Percentiles rank a stretch among this genome's conserved stretches.
phyloP scores from a whole-genome alignment of 2,113 vertebrate genomes.

The Antechinus stuartii region DNA sequence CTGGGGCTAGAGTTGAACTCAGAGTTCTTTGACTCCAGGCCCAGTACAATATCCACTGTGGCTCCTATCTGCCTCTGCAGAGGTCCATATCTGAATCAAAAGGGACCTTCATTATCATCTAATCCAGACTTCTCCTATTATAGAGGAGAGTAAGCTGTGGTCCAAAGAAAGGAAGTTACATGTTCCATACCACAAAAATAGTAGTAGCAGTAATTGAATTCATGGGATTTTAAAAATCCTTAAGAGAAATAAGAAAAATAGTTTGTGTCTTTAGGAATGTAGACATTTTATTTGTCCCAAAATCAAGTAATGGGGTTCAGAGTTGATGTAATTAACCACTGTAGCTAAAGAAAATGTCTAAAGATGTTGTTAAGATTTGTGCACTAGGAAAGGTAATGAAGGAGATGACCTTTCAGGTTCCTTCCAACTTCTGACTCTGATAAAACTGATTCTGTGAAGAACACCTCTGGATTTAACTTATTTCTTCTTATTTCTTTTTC shows the following conservation, averaged over 20 bases:
- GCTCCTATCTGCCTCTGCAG: neutral
- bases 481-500: too few relatives aligned
- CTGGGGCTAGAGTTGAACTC: neutral
- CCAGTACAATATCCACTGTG: neutral
- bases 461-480: neutral
- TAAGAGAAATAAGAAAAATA: too few relatives aligned
- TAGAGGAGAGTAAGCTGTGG: neutral
- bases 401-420: neutral
- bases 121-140: too few relatives aligned
- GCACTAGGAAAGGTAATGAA: neutral
- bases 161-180: neutral
- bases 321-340: neutral
- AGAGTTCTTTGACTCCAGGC: neutral
- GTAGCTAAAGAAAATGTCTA: neutral
- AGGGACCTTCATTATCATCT: neutral
- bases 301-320: neutral
- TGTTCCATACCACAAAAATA: neutral
- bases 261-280: neutral
- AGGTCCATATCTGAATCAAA: neutral
- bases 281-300: neutral
- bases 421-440: neutral
- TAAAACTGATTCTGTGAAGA: neutral
- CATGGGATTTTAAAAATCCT: too few relatives aligned
- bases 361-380: neutral
- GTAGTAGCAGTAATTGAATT: neutral